phyloP scores from a whole-genome alignment of 2,888 invertebrate species.

The Eupeodes latifasciatus region DNA sequence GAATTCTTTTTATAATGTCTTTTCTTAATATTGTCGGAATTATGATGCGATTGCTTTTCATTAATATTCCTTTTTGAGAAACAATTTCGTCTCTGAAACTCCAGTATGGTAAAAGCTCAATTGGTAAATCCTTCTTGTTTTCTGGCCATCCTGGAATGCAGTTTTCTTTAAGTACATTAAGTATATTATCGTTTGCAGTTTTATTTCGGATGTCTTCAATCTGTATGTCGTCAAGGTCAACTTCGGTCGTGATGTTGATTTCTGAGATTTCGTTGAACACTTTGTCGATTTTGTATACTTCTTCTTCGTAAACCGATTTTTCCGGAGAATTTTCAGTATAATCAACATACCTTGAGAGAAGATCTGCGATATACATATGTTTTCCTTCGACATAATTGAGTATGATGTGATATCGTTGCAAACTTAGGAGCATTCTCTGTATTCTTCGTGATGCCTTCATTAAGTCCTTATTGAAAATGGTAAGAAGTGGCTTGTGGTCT shows the following conservation, averaged over 20 bases:
- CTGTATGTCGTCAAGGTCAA: conserved; percentile 7
- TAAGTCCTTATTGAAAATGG: too few species aligned
- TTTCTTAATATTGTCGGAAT: background rate
- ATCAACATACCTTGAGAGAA: conserved; percentile 7
- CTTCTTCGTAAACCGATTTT: background rate
- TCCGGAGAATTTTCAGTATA: background rate
- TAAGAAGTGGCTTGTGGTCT: background rate
- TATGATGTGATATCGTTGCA: conserved; percentile 11
- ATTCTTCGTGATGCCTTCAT: too few species aligned
- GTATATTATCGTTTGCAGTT: background rate
- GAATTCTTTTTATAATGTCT: background rate
- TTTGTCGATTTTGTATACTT: background rate
- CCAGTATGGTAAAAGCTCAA: conserved; percentile 1
- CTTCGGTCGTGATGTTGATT: background rate
- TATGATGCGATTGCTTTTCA: background rate
- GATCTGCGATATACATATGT: conserved; percentile 25
- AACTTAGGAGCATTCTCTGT: too few species aligned
- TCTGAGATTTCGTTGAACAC: background rate
- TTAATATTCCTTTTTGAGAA: conserved; percentile 4
- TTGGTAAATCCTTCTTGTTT: background rate
- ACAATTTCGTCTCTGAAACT: background rate
- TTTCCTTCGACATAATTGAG: background rate
- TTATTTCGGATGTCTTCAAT: background rate
- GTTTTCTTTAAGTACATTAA: background rate
- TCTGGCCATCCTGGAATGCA: conserved; percentile 4